phyloP scores from a whole-genome alignment of 2,888 invertebrate genomes.

The Ceraclea dissimilis region DNA sequence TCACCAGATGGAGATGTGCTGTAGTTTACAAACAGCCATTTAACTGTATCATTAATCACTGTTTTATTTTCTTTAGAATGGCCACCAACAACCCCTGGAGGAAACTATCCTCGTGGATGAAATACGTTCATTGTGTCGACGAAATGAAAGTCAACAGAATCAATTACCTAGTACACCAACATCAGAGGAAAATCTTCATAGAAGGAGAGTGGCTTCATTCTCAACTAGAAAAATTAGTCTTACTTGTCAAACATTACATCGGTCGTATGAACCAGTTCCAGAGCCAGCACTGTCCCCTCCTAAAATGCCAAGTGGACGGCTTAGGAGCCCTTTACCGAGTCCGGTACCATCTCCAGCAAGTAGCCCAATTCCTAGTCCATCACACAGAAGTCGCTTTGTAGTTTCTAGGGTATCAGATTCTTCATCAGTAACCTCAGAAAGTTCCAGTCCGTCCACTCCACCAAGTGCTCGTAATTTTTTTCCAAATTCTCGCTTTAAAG shows the following conservation, averaged over 20 bases:
- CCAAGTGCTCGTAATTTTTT: constrained; percentile 30
- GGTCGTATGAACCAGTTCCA: constrained; percentile 20
- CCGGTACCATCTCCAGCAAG: constrained; percentile 59
- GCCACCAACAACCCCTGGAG: constrained; percentile 21
- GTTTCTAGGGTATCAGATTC: constrained; percentile 40
- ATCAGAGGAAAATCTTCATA: constrained; percentile 17
- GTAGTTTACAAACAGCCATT: too few relatives aligned
- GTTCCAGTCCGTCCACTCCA: constrained; percentile 37
- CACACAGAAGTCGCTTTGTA: constrained; percentile 36
- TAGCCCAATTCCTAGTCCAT: constrained; percentile 56
- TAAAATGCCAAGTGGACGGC: constrained; percentile 34
- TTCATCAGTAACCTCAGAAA: constrained; percentile 32
- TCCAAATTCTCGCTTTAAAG: constrained; percentile 42
- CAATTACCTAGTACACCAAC: constrained; percentile 6
- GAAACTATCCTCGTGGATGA: constrained; percentile 44
- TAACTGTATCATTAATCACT: too few relatives aligned
- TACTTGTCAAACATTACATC: constrained; percentile 54
- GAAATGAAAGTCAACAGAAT: constrained; percentile 46
- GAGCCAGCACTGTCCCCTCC: constrained; percentile 28
- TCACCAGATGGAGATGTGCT: too few relatives aligned
- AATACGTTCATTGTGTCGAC: constrained; percentile 51
- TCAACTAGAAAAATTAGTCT: constrained; percentile 60
- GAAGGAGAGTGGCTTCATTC: constrained; percentile 18
- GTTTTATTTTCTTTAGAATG: background rate
- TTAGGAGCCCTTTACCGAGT: constrained; percentile 60